Percentiles rank a stretch among this genome's conserved stretches.
Conservation (phyloP, 2,888 invertebrate genomes). For the Timema cristinae region DNA sequence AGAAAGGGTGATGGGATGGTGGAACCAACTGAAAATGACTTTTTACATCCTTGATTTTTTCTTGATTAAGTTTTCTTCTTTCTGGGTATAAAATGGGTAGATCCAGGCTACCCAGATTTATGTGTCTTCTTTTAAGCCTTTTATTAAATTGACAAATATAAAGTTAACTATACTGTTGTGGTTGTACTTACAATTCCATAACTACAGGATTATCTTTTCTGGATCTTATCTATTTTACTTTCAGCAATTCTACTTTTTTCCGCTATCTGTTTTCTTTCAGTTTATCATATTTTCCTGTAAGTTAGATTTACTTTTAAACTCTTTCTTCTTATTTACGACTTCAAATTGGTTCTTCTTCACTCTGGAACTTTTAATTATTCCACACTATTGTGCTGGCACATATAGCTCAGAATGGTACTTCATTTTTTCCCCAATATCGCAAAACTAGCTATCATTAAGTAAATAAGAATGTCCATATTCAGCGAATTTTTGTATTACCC, state of each 20-base stretch:
- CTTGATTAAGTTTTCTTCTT: conserved; percentile 9
- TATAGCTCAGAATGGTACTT: conserved; percentile 2
- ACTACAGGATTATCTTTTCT: neutral
- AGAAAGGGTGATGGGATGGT: too few relatives aligned
- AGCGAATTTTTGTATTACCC: too few relatives aligned
- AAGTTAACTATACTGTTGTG: neutral
- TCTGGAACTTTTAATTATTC: neutral
- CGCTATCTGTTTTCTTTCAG: neutral
- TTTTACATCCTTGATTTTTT: too few relatives aligned
- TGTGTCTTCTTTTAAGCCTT: neutral
- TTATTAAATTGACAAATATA: conserved; percentile 4
- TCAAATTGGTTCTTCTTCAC: conserved; percentile 9
- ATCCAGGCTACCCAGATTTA: neutral
- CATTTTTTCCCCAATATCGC: conserved; percentile 3
- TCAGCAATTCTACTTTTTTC: neutral
- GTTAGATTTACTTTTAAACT: neutral
- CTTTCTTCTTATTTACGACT: conserved; percentile 6
- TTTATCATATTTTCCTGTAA: neutral
- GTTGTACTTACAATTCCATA: neutral
- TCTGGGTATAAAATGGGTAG: neutral
- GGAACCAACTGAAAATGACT: too few relatives aligned
- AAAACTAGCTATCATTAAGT: neutral
- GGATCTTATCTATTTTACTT: neutral
- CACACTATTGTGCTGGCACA: neutral
- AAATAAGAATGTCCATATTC: neutral